phyloP scores from a whole-genome alignment of 1,140 invertebrate species.

The Drosophila ohnishii region DNA sequence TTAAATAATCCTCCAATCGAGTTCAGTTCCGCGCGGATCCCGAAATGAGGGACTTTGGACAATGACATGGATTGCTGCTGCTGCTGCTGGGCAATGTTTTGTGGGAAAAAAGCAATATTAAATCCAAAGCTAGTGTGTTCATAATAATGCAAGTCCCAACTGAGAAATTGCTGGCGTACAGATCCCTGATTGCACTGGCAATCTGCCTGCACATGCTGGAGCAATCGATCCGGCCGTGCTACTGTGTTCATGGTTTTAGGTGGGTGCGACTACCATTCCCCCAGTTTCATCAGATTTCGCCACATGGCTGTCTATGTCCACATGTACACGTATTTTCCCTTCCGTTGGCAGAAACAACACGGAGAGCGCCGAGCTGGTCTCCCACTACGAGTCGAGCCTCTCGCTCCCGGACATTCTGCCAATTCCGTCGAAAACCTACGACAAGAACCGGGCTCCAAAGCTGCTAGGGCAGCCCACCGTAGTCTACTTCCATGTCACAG shows the following conservation, averaged over 20 bases:
- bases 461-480: slow-evolving; percentile 92
- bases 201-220: slow-evolving; percentile 72
- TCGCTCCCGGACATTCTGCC: slow-evolving; percentile 92
- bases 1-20: slow-evolving; percentile 61
- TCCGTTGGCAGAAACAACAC: slow-evolving; percentile 71
- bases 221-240: slow-evolving; percentile 80
- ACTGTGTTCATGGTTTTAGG: slow-evolving; percentile 83
- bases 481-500: slow-evolving; percentile 95
- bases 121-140: slow-evolving; percentile 61
- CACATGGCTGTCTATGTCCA: slow-evolving; percentile 16
- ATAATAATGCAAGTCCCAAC: slow-evolving; percentile 73
- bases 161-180: slow-evolving; percentile 59
- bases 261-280: slow-evolving; percentile 34
- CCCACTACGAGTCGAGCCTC: slow-evolving; percentile 86
- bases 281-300: slow-evolving; percentile 64
- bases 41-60: slow-evolving; percentile 42
- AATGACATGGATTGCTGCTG: slow-evolving; percentile 49
- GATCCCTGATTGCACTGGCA: slow-evolving; percentile 64
- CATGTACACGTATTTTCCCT: not conserved
- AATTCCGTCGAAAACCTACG: slow-evolving; percentile 92
- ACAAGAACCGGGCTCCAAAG: slow-evolving; percentile 95
- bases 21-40: slow-evolving; percentile 14
- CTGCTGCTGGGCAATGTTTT: slow-evolving; percentile 55
- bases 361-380: slow-evolving; percentile 80
- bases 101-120: slow-evolving; percentile 46